Base-by-base conservation (phyloP, 2,113 vertebrate genomes). In the Phainopepla nitens region DNA sequence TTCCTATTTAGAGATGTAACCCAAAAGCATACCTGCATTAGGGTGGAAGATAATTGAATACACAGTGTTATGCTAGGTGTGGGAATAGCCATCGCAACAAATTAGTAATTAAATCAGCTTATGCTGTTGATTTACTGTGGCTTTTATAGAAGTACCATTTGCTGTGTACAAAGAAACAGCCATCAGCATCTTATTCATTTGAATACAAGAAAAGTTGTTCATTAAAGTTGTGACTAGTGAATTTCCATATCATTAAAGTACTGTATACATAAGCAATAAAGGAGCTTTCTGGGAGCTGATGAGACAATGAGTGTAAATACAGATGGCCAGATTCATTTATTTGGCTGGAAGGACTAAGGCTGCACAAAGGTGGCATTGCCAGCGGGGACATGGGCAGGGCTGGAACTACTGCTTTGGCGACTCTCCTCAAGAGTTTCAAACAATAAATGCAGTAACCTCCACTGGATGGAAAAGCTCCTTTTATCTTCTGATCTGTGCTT, bases 221-320 rank as follows among this genome's bases (percentile, higher is more conserved):
- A 88, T 96, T 96, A 81, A 95, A 95, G 80, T 88, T 92, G 94
- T 87, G 90, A 93, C 92, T 95, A 88, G 71, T 86, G 80, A 97
- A 96, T 96, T 95, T 96, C 96, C 94, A 94, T 95, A 90, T 95
- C 94, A 96, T 95, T 96, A 95, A 97, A 96, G 83, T 83, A 90
- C 82, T 96, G 95, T 80, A 96, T 89, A 79, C 93, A 95, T 62
- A 90, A 95, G 94, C 85, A 92, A 66, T 60, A 21, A 31, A 91
- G 83, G 81, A 86, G 90, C 66, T 91, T 96, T 90, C 87, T 64
- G 83, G 80, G 85, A 95, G 66, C 70, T 80, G 54, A n/a, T 79
- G 82, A 89, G 81, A 82, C 85, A 90, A 92, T 7, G 39, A 50
- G 66, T 62, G n/a, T 94, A 95, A 95, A 96, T 97, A 91, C 94